Evolutionary conservation across 2,888 invertebrate genomes (phyloP), one percentile per base, ranked within the genome.

Genomic region (Tholera decimalis): DNA sequence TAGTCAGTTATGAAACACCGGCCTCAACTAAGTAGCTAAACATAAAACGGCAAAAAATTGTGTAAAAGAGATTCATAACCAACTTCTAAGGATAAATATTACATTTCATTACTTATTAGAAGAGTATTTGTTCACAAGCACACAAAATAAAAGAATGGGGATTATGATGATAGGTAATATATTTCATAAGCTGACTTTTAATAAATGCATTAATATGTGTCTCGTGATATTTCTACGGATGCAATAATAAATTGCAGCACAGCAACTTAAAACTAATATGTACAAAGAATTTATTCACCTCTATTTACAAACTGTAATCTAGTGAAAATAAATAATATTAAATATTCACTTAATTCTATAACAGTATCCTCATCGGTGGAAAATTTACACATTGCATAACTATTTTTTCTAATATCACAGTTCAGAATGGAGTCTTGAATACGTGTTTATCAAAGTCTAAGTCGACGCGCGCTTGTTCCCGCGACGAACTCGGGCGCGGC

Each of bases 371-470:
- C 79, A 71, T 67, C 93, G 94, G 94, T 93, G 94, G 93, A 92
- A 85, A 85, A 87, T 85, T 76, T 87, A 89, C 84, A 87, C 80
- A 71, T 73, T 74, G 75, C 61, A 66, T 71, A 60, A 73, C 63
- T 68, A 64, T 63, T 68, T 78, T 79, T 71, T 81, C 89, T 92
- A 93, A 92, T 95, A 95, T 93, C 91, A 91, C 95, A 95, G 94
- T 88, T 94, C 83, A 94, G 83, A 95, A 92, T 81, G 92, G 90
- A 90, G 95, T 94, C 89, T 94, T 94, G 84, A 92, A 92, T 73
- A 89, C 77, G 85, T 92, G 91, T 75, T 85, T 85, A 57, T 91
- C 90, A 70, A 90, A 83, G 78, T 89, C 84, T 49, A 84, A 68
- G 60, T 84, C 85, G 50, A 81, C 50, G 26, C 77, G 73, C 20